Conservation (phyloP, 2,888 invertebrate species). For the Dryobotodes eremita region DNA sequence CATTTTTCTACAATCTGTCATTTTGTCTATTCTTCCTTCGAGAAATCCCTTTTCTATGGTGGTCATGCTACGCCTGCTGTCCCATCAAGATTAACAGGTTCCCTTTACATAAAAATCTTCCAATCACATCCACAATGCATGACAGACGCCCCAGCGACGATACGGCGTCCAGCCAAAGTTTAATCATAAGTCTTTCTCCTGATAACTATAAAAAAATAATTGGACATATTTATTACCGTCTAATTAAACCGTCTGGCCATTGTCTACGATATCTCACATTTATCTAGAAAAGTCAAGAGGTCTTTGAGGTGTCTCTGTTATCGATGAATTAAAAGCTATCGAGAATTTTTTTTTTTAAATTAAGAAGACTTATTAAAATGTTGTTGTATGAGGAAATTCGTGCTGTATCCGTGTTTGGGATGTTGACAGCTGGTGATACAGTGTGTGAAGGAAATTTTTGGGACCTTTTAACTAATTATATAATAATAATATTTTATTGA, state of each 20-base stretch:
- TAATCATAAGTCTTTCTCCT: conserved; percentile 34
- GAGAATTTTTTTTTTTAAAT: conserved; percentile 15
- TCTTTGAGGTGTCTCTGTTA: conserved; percentile 28
- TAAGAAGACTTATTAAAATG: conserved; percentile 4
- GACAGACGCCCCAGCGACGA: conserved; percentile 1
- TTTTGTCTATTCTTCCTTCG: too few species aligned
- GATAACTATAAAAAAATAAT: conserved; percentile 45
- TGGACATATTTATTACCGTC: conserved; percentile 25
- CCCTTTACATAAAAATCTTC: neutral
- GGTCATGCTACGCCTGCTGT: too few species aligned
- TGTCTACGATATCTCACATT: conserved; percentile 44
- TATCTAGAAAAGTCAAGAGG: conserved; percentile 49
- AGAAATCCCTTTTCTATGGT: too few species aligned
- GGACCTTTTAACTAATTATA: neutral
- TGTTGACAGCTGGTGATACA: neutral
- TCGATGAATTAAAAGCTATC: neutral
- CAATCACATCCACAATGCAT: conserved; percentile 34
- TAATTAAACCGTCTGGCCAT: conserved; percentile 56
- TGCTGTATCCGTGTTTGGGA: neutral
- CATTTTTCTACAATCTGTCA: too few species aligned
- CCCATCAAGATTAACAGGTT: too few species aligned
- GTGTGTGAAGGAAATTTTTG: neutral
- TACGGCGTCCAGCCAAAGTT: conserved; percentile 34
- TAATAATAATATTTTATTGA: too few species aligned
- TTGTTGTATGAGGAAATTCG: neutral